Percentiles rank a stretch among this genome's conserved stretches.
Evolutionary conservation across 1,140 invertebrate species (phyloP).

Genomic region (Thaumetopoea pityocampa): DNA sequence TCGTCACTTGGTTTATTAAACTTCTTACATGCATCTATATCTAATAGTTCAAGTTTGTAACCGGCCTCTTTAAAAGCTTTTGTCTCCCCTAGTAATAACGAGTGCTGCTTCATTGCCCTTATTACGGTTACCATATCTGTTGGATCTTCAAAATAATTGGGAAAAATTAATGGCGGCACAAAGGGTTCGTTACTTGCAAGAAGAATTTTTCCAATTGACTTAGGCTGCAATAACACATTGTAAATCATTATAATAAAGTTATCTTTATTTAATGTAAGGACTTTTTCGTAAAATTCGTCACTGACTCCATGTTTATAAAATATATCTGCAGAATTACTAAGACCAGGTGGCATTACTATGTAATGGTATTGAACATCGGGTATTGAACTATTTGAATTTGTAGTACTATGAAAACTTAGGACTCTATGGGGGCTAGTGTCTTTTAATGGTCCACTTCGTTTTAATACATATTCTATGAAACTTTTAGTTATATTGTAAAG

Average conservation of each 20-base stretch:
- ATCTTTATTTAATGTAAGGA: slow-evolving; percentile 40
- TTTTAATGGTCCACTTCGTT: slow-evolving; percentile 27
- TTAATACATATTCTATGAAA: slow-evolving; percentile 28
- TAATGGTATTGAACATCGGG: slow-evolving; percentile 46
- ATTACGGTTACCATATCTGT: slow-evolving; percentile 76
- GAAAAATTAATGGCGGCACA: slow-evolving; percentile 80
- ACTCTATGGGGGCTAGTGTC: slow-evolving; percentile 29
- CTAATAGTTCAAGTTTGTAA: slow-evolving; percentile 48
- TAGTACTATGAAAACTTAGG: slow-evolving; percentile 40
- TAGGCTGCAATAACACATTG: slow-evolving; percentile 74
- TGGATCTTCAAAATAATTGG: slow-evolving; percentile 80
- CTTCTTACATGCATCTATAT: slow-evolving; percentile 54
- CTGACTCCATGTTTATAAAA: slow-evolving; percentile 27
- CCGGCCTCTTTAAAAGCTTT: slow-evolving; percentile 58
- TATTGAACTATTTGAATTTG: slow-evolving; percentile 22
- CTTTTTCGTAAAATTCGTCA: slow-evolving; percentile 31
- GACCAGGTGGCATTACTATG: slow-evolving; percentile 26
- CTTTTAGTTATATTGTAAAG: slow-evolving; percentile 15
- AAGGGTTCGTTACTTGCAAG: slow-evolving; percentile 77
- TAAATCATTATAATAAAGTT: slow-evolving; percentile 56
- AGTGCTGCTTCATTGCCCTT: slow-evolving; percentile 70
- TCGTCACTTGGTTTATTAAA: slow-evolving; percentile 60
- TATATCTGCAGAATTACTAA: slow-evolving; percentile 29
- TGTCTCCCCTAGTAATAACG: slow-evolving; percentile 69
- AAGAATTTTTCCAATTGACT: slow-evolving; percentile 77